Conservation (phyloP, 2,888 invertebrate genomes). For the Tetropium fuscum region DNA sequence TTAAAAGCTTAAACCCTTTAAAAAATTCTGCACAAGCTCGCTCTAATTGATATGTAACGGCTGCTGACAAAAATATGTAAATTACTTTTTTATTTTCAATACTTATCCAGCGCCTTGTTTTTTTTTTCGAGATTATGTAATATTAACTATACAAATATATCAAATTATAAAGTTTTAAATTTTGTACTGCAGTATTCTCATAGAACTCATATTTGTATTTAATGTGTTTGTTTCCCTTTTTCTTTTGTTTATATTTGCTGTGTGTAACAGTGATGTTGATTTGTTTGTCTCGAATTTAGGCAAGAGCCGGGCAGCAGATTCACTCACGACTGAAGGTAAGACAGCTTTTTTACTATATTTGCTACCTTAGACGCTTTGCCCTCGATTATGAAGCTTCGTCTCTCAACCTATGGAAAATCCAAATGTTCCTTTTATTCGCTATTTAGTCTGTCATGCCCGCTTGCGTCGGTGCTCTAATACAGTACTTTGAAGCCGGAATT, state of each 20-base stretch:
- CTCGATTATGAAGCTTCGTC: slow-evolving; percentile 24
- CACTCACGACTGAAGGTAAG: slow-evolving; percentile 80
- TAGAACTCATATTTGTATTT: no score
- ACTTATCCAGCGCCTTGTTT: no score
- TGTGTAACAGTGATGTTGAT: slow-evolving; percentile 61
- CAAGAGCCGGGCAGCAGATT: slow-evolving; percentile 77
- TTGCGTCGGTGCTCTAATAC: slow-evolving; percentile 15
- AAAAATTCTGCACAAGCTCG: no score
- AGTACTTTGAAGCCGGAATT: neutral
- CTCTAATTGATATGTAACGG: no score
- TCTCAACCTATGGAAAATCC: slow-evolving; percentile 2
- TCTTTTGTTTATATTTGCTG: slow-evolving; percentile 43
- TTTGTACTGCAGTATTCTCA: no score
- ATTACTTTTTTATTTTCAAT: no score
- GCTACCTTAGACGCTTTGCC: slow-evolving; percentile 35
- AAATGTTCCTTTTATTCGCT: slow-evolving; percentile 3
- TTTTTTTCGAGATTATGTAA: no score
- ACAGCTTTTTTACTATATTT: slow-evolving; percentile 46
- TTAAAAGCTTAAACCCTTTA: no score
- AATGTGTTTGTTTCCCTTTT: no score
- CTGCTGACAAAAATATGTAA: no score
- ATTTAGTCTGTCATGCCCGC: slow-evolving; percentile 2
- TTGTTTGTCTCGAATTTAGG: slow-evolving; percentile 69
- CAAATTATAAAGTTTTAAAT: no score
- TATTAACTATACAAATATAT: no score